Base-by-base conservation (phyloP, 1,140 invertebrate species). In the Ylistrum balloti region DNA sequence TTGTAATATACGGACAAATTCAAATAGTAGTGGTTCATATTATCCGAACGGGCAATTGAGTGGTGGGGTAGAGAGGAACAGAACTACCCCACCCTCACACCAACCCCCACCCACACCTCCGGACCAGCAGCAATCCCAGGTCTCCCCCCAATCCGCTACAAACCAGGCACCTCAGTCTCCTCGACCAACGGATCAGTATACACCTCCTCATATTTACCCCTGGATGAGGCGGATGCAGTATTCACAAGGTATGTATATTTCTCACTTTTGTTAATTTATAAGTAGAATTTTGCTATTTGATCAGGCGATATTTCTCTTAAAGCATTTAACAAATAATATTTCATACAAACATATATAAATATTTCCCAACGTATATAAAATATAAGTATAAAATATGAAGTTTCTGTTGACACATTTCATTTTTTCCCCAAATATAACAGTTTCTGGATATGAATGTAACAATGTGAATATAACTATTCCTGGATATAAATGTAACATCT, bases 191-290 rank as follows among this genome's bases (percentile, higher is more conserved):
- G 93, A 91, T 33, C 92, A 94, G 90, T 95, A 93, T 87, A 90
- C 93, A 28, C 91, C 93, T 20, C 94, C 94, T 5, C 95, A 95
- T 33, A 95, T 95, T 85, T 95, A 95, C 89, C 95, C 95, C 13
- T 95, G 95, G 95, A 95, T 95, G 94, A 92, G 95, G 33, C 86
- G 95, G 89, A 95, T 95, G 95, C 95, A 95, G 90, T 95, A 95
- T 91, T 94, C 94, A 87, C 93, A 94, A 93, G 95, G 95, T 95
- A 90, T 91, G 95, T 90, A 2, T 5, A n/a, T 86, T 88, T n/a
- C n/a, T 33, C 22, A 74, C n/a, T 11, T 74, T 9, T 74, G 1
- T 45, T 0, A 13, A 45, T 45, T 45, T 45, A 17, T 13, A 5
- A 38, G 13, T 38, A 38, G 5, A 38, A 38, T 5, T n/a, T n/a